These are phyloP conservation scores for Pseudachorutes palmiensis DNA, from an alignment of 1,140 invertebrate species.

Conservation along the genomic window DNA sequence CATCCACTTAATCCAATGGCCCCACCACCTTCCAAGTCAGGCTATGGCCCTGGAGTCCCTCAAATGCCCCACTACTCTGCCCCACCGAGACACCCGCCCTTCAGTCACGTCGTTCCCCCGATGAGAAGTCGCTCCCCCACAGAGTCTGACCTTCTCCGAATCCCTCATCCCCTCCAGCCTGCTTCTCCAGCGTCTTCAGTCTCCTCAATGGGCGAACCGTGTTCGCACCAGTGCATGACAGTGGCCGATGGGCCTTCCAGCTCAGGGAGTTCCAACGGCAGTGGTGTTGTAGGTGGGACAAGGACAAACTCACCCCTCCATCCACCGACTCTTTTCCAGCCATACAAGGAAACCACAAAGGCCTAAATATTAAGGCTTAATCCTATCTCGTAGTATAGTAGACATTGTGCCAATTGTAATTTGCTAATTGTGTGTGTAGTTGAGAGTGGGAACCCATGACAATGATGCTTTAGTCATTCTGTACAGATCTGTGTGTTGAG, in stretches of 20 bases:
- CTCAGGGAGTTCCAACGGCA: not conserved
- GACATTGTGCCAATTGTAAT: too few species aligned
- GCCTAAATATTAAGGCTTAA: slow-evolving; percentile 21
- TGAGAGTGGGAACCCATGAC: too few species aligned
- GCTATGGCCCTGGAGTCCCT: not conserved
- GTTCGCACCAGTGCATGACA: not conserved
- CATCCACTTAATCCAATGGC: slow-evolving; percentile 19
- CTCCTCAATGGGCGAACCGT: slow-evolving; percentile 1
- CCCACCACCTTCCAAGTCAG: not conserved
- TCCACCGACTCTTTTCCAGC: slow-evolving; percentile 14
- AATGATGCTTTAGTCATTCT: too few species aligned
- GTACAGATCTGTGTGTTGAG: too few species aligned
- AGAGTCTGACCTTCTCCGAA: slow-evolving; percentile 1
- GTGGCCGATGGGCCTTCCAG: slow-evolving; percentile 1
- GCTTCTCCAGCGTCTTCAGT: slow-evolving; percentile 9
- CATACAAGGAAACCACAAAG: slow-evolving; percentile 35
- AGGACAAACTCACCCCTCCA: too few species aligned
- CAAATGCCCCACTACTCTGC: not conserved
- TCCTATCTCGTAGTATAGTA: too few species aligned
- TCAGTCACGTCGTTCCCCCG: not conserved
- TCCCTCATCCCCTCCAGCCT: slow-evolving; percentile 13
- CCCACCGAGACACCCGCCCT: not conserved
- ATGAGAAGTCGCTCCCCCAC: not conserved
- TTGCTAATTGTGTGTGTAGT: not conserved
- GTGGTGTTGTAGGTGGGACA: too few species aligned